Conservation (phyloP, 2,888 invertebrate species). For the Habrosyne pyritoides region DNA sequence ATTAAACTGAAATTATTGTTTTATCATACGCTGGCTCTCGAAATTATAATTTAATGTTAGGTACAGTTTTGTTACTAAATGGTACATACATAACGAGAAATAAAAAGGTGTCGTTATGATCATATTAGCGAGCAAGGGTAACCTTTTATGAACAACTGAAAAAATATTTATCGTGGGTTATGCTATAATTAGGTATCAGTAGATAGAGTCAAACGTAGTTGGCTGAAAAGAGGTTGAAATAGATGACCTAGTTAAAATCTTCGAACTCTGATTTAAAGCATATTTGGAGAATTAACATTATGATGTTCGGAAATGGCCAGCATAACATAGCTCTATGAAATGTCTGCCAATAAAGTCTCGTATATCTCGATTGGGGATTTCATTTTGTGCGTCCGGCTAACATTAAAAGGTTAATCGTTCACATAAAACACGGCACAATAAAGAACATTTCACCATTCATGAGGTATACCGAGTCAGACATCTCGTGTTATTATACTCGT, state of each 20-base stretch:
- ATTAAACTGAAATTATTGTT: constrained; percentile 44
- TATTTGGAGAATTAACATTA: not conserved
- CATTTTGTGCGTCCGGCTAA: constrained; percentile 64
- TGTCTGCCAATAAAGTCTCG: constrained; percentile 19
- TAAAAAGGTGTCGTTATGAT: constrained; percentile 32
- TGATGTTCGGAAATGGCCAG: not conserved
- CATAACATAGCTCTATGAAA: constrained; percentile 1
- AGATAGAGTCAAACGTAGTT: no score
- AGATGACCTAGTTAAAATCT: not conserved
- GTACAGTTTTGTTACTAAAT: constrained; percentile 9
- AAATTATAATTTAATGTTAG: constrained; percentile 43
- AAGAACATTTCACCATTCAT: constrained; percentile 77
- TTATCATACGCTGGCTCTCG: constrained; percentile 27
- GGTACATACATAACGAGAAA: constrained; percentile 27
- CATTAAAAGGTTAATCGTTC: constrained; percentile 82
- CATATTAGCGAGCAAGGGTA: constrained; percentile 18
- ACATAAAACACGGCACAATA: constrained; percentile 81
- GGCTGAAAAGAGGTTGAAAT: not conserved
- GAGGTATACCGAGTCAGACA: constrained; percentile 76
- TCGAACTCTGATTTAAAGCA: not conserved
- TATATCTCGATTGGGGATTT: constrained; percentile 49
- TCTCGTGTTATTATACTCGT: constrained; percentile 82
- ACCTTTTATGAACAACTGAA: constrained; percentile 8
- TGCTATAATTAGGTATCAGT: no score
- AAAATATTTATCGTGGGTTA: no score